Base-by-base conservation (phyloP, 2,888 invertebrate genomes). In the Diabrotica balteata region DNA sequence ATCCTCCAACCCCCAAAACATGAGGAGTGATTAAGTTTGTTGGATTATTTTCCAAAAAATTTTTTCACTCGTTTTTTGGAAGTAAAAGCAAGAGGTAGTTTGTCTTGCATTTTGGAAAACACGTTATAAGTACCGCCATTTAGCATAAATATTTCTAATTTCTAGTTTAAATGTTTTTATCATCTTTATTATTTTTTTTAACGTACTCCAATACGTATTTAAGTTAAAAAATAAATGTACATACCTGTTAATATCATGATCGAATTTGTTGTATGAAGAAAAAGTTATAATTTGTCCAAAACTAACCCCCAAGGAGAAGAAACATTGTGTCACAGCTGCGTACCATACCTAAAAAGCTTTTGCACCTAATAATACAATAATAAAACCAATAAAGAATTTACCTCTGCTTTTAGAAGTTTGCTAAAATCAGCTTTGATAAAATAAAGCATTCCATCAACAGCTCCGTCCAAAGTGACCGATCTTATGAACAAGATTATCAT, bases 341-440 rank as follows among this genome's bases (percentile, higher is more conserved):
- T 91, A 92, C 80, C 80, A 80, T 8, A 79, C 79, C 78, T 79
- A 58, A 22, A 45, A 7, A 61, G 10, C 43, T 44, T 49, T 57
- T 8, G 44, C 43, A 60, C 11, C 22, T 10, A 43, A 60, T 42
- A 47, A 45, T 17, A 50, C n/a, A 43, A 4, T 32, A 1, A 32
- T 32, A 17, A 0, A 91, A 4, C n/a, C 52, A 46, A 43, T 46
- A 54, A 44, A 52, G 6, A 8, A 62, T 72, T 85, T 85, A 91
- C 93, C 75, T 88, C 86, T 8, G 91, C 88, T 76, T 92, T 89
- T 4, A 88, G 79, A 0, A 96, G 86, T 81, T 90, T 90, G 0
- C 86, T 84, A 91, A 95, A 95, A 71, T 93, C 88, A 0, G 95
- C 94, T 63, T 88, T 90, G 63, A 95, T 84, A 79, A 95, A 95